Conservation (phyloP, 2,113 vertebrate genomes). For the Thermophis baileyi region DNA sequence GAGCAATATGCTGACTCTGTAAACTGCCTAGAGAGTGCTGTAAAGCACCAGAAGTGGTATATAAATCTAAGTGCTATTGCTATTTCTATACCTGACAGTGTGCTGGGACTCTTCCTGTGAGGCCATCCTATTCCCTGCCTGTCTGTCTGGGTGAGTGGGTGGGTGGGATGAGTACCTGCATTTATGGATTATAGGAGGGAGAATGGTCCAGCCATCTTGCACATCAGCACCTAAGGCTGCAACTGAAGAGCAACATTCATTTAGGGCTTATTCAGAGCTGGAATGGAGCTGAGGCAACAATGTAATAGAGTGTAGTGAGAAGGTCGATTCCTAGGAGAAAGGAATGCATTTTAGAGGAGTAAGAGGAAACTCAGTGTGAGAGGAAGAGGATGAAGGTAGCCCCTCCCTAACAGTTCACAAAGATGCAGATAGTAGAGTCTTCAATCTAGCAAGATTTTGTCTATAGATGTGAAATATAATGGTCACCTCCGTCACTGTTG, state of each 20-base stretch:
- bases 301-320: not conserved
- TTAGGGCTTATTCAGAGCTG: not conserved
- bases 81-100: not conserved
- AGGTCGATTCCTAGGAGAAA: not conserved
- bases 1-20: not conserved
- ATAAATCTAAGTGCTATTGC: not conserved
- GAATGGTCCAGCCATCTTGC: not conserved
- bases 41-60: not conserved
- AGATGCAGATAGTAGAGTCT: not conserved
- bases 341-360: not conserved
- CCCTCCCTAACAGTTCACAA: not conserved
- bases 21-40: not conserved
- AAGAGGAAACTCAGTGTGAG: not conserved
- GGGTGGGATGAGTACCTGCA: not conserved
- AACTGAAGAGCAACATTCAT: not conserved
- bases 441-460: not conserved
- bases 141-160: not conserved
- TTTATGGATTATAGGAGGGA: not conserved
- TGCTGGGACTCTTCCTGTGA: not conserved
- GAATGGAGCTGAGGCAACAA: not conserved
- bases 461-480: not conserved
- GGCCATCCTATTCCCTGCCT: not conserved
- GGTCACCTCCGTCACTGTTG: not conserved
- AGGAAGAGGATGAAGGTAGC: not conserved
- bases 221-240: not conserved